A percentile compares a stretch with the other conserved stretches of the same genome.
These are phyloP conservation scores for Rhinoraja longicauda DNA, from an alignment of 2,797 vertebrate genomes.

Conservation along the genomic window DNA sequence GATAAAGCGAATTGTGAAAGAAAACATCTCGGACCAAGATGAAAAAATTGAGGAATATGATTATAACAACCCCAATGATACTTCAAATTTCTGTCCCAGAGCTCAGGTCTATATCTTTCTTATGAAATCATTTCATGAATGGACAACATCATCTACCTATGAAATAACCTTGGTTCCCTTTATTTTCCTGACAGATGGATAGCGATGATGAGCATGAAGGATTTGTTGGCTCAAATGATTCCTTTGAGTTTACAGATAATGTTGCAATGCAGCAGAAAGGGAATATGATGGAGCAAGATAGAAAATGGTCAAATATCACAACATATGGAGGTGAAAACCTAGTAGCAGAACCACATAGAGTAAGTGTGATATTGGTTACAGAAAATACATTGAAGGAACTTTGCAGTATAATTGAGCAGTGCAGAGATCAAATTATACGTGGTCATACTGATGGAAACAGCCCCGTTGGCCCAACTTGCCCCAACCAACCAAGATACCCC, in stretches of 20 bases:
- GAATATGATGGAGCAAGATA: slow-evolving; percentile 17
- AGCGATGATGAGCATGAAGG: slow-evolving; percentile 66
- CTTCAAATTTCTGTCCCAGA: slow-evolving; percentile 82
- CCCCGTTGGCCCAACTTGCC: too few species aligned
- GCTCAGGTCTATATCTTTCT: slow-evolving; percentile 60
- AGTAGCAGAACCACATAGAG: slow-evolving; percentile 80
- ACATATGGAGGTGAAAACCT: slow-evolving; percentile 72
- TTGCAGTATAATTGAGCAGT: neutral
- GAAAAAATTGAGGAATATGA: slow-evolving; percentile 78
- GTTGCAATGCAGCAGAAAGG: slow-evolving; percentile 45
- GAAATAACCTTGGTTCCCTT: neutral
- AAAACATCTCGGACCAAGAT: slow-evolving; percentile 56
- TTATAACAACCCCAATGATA: slow-evolving; percentile 86
- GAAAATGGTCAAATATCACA: slow-evolving; percentile 50
- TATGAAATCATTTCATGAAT: neutral
- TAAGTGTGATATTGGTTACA: slow-evolving; percentile 45
- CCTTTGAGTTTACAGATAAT: slow-evolving; percentile 41
- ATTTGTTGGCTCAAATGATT: slow-evolving; percentile 48
- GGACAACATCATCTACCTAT: neutral
- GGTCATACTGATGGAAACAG: too few species aligned
- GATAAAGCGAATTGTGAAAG: slow-evolving; percentile 55
- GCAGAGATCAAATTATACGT: neutral
- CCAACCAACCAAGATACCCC: too few species aligned
- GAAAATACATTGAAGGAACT: neutral
- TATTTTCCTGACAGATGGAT: slow-evolving; percentile 59